Percentiles rank a stretch among this genome's conserved stretches.
phyloP scores from a whole-genome alignment of 2,888 invertebrate genomes.

The Troilus luridus region DNA sequence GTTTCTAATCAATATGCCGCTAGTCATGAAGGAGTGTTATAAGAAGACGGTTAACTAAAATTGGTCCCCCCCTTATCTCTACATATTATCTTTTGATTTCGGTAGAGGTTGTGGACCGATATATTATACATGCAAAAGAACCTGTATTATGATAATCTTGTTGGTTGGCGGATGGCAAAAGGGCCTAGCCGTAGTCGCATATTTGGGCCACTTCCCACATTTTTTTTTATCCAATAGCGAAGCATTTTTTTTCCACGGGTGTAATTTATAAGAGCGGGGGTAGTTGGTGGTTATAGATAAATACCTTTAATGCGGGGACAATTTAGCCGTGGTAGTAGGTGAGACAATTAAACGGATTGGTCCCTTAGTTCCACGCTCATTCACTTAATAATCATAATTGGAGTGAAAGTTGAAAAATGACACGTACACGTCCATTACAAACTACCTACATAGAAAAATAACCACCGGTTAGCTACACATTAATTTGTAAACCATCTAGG shows the following conservation, averaged over 20 bases:
- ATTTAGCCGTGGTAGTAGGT: slow-evolving; percentile 23
- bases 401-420: slow-evolving; percentile 50
- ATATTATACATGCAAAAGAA: slow-evolving; percentile 46
- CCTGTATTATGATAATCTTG: slow-evolving; percentile 44
- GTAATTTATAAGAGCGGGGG: slow-evolving; percentile 13
- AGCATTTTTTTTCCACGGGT: background rate
- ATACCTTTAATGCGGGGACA: slow-evolving; percentile 21
- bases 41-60: slow-evolving; percentile 7
- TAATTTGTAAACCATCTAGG: background rate
- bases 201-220: slow-evolving; percentile 35
- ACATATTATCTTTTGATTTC: slow-evolving; percentile 28
- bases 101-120: slow-evolving; percentile 10
- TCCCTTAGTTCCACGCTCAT: slow-evolving; percentile 26
- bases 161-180: slow-evolving; percentile 32
- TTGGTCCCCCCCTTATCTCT: slow-evolving; percentile 26
- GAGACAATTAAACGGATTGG: slow-evolving; percentile 55
- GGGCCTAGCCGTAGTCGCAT: background rate
- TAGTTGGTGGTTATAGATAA: slow-evolving; percentile 33
- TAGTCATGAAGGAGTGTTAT: background rate
- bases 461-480: background rate
- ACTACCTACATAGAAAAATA: slow-evolving; percentile 51
- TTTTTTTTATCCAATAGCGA: background rate
- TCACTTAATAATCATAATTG: slow-evolving; percentile 32
- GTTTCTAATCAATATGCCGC: slow-evolving; percentile 43
- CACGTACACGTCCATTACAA: slow-evolving; percentile 43